Percentiles rank a stretch among this genome's conserved stretches.
Conservation (phyloP, 2,113 vertebrate genomes). For the Perca flavescens region DNA sequence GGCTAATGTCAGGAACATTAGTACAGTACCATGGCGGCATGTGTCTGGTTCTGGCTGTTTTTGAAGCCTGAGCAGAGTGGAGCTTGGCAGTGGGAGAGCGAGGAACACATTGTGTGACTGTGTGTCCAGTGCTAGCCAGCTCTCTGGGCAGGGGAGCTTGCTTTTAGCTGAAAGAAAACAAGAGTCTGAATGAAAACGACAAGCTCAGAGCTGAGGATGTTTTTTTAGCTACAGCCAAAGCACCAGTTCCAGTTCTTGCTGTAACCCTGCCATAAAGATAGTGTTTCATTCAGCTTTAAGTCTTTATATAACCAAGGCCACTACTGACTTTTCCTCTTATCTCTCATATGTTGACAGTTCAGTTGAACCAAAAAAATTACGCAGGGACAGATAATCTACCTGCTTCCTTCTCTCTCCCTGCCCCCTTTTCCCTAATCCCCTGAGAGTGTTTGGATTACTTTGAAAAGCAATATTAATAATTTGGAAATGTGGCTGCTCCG, state of each 20-base stretch:
- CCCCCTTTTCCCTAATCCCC: constrained; percentile 56
- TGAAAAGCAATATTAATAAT: constrained; percentile 82
- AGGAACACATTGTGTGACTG: constrained; percentile 75
- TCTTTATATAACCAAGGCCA: constrained; percentile 75
- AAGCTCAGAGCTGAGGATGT: constrained; percentile 80
- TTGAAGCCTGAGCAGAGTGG: constrained; percentile 34
- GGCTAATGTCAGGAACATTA: constrained; percentile 61
- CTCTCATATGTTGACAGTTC: constrained; percentile 65
- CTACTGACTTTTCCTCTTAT: constrained; percentile 45
- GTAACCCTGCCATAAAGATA: constrained; percentile 74
- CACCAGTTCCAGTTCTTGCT: constrained; percentile 74
- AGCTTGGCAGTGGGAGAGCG: constrained; percentile 60
- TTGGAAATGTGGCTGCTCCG: constrained; percentile 73
- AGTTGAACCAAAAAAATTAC: constrained; percentile 62
- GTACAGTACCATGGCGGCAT: constrained; percentile 46
- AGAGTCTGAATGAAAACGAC: constrained; percentile 81
- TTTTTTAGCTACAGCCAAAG: constrained; percentile 80
- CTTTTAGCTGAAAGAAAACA: constrained; percentile 82
- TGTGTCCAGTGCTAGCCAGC: constrained; percentile 73
- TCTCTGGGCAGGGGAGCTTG: constrained; percentile 75
- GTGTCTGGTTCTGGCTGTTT: constrained; percentile 66
- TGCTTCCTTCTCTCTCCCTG: constrained; percentile 48
- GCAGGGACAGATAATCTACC: constrained; percentile 72
- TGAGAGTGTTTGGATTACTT: constrained; percentile 77
- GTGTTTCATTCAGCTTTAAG: constrained; percentile 78